These are phyloP conservation scores for Dorcus parallelipipedus DNA, from an alignment of 2,888 invertebrate genomes.

Conservation along the genomic window DNA sequence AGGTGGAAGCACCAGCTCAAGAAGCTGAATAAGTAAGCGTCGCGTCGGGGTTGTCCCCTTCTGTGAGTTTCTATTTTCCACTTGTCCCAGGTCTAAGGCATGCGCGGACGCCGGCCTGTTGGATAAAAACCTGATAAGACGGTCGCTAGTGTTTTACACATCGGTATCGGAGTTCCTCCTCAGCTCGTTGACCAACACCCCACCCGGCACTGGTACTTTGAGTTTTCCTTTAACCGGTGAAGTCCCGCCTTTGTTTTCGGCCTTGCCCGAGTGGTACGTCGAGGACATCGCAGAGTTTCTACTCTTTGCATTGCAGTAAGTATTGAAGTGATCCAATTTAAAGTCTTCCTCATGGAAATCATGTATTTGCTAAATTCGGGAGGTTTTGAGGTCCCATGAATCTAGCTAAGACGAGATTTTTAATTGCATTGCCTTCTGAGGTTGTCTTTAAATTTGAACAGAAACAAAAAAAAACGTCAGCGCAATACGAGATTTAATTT, in stretches of 20 bases:
- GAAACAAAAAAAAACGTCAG: too few species aligned
- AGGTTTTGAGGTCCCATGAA: too few species aligned
- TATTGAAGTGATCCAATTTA: constrained; percentile 31
- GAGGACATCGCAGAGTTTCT: constrained; percentile 97
- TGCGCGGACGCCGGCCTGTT: constrained; percentile 88
- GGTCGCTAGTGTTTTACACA: constrained; percentile 84
- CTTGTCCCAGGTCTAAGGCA: constrained; percentile 71
- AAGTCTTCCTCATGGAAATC: too few species aligned
- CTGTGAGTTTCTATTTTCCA: background rate
- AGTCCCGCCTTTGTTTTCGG: constrained; percentile 74
- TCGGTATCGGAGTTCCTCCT: constrained; percentile 78
- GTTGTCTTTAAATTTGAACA: too few species aligned
- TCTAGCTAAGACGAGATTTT: background rate
- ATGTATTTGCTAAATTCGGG: too few species aligned
- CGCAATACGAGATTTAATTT: too few species aligned
- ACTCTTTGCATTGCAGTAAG: constrained; percentile 89
- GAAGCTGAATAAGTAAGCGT: constrained; percentile 61
- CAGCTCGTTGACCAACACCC: constrained; percentile 58
- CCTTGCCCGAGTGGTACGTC: constrained; percentile 95
- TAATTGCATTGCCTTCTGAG: too few species aligned
- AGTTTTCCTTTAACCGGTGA: constrained; percentile 59
- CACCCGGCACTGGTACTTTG: constrained; percentile 51
- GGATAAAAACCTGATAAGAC: constrained; percentile 77
- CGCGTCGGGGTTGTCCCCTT: constrained; percentile 3
- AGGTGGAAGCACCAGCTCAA: constrained; percentile 87